Percentiles rank a stretch among this genome's conserved stretches.
phyloP scores from a whole-genome alignment of 2,113 vertebrate species.

The Alligator sinensis region DNA sequence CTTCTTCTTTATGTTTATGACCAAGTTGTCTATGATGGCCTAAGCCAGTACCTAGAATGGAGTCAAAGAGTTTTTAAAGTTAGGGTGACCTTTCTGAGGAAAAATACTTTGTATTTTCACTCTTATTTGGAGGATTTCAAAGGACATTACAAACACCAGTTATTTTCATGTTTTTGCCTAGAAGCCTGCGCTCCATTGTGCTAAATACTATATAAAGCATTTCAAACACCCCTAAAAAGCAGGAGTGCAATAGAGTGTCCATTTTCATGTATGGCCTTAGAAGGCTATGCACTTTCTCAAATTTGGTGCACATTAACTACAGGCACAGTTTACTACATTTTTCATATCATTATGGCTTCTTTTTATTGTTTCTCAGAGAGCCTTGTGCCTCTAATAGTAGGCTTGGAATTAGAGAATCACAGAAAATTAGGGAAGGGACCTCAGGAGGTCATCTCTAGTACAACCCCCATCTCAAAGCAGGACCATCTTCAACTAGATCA shows the following conservation, averaged over 20 bases:
- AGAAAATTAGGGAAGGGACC: too few relatives aligned
- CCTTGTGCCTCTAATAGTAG: too few relatives aligned
- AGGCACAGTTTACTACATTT: too few relatives aligned
- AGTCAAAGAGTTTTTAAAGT: not conserved
- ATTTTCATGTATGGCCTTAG: not conserved
- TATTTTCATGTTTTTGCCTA: not conserved
- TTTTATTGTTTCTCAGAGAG: too few relatives aligned
- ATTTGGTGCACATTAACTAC: too few relatives aligned
- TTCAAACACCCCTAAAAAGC: not conserved
- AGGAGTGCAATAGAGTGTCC: not conserved
- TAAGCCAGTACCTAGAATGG: not conserved
- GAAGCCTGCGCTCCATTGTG: not conserved
- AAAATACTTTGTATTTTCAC: accelerated
- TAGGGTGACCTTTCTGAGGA: not conserved
- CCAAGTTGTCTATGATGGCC: not conserved
- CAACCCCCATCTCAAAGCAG: too few relatives aligned
- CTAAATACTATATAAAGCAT: not conserved
- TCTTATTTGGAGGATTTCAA: not conserved
- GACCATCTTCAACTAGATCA: too few relatives aligned
- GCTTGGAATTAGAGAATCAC: too few relatives aligned
- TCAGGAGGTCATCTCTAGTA: too few relatives aligned
- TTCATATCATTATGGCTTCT: too few relatives aligned
- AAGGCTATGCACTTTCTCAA: too few relatives aligned
- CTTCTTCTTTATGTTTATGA: not conserved
- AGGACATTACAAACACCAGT: not conserved